phyloP scores from a whole-genome alignment of 2,113 vertebrate species.

The Hydrolagus affinis region DNA sequence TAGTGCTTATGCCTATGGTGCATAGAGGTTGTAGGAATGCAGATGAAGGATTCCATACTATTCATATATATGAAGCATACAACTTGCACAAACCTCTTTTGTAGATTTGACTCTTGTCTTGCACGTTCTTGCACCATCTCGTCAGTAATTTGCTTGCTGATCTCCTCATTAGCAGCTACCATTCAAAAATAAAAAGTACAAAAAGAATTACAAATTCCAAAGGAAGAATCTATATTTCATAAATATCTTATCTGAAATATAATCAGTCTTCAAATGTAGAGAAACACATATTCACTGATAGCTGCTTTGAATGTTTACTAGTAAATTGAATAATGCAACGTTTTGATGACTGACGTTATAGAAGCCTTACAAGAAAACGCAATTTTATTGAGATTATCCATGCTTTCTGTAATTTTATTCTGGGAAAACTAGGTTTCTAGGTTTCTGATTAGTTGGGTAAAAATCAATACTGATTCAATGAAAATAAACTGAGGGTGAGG shows the following conservation, averaged over 20 bases:
- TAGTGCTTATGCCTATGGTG: no score
- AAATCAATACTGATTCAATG: no score
- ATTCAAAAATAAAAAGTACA: constrained; percentile 25
- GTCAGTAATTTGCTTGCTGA: constrained; percentile 64
- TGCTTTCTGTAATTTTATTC: no score
- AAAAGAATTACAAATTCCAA: background rate
- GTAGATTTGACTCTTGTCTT: constrained; percentile 56
- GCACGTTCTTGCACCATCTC: constrained; percentile 61
- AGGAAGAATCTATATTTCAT: background rate
- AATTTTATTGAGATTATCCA: no score
- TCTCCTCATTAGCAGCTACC: constrained; percentile 63
- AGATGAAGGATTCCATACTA: background rate
- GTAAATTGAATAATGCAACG: no score
- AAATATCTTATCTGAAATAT: background rate
- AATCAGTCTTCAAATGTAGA: background rate
- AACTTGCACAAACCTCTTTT: constrained; percentile 54
- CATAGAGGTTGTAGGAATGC: background rate
- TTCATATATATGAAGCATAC: background rate
- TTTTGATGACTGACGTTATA: no score
- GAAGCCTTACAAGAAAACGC: no score
- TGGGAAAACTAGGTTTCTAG: no score
- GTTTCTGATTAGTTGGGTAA: no score
- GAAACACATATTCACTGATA: background rate
- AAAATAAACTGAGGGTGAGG: no score
- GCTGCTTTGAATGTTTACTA: no score